Conservation (phyloP, 1,140 invertebrate genomes). For the Tetragnatha versicolor region DNA sequence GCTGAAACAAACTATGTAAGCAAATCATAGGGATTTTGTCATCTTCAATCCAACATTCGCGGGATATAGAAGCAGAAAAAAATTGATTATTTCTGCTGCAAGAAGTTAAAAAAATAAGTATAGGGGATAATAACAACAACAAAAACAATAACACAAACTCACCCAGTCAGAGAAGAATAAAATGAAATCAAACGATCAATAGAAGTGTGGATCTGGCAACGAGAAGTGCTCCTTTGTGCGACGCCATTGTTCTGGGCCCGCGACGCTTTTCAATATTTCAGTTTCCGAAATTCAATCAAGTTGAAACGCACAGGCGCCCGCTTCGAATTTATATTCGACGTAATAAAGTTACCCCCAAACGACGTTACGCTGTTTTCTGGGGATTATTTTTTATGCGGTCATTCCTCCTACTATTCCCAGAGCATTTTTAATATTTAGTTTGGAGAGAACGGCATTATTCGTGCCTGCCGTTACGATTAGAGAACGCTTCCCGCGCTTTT, state of each 20-base stretch:
- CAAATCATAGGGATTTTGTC: conserved; percentile 55
- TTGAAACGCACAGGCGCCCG: conserved; percentile 15
- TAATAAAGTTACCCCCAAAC: conserved; percentile 53
- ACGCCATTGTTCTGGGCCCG: conserved; percentile 53
- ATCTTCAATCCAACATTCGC: conserved; percentile 48
- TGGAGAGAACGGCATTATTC: conserved; percentile 50
- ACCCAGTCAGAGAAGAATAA: conserved; percentile 15
- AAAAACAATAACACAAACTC: conserved; percentile 20
- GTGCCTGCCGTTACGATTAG: conserved; percentile 15
- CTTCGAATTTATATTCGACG: conserved; percentile 53
- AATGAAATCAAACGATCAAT: conserved; percentile 56
- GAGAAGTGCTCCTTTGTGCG: conserved; percentile 53
- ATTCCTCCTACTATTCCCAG: conserved; percentile 39
- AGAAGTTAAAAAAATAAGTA: conserved; percentile 1
- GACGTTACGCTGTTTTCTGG: conserved; percentile 48
- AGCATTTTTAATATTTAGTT: conserved; percentile 52
- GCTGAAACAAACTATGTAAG: conserved; percentile 52
- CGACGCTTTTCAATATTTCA: conserved; percentile 56
- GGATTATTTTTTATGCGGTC: conserved; percentile 45
- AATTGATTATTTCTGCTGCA: conserved; percentile 42
- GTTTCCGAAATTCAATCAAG: conserved; percentile 52
- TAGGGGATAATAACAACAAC: not conserved
- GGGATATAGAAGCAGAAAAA: conserved; percentile 26
- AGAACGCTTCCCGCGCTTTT: no score
- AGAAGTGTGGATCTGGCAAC: conserved; percentile 52